Evolutionary conservation across 2,113 vertebrate genomes (phyloP).

Genomic region (Oryzias celebensis): DNA sequence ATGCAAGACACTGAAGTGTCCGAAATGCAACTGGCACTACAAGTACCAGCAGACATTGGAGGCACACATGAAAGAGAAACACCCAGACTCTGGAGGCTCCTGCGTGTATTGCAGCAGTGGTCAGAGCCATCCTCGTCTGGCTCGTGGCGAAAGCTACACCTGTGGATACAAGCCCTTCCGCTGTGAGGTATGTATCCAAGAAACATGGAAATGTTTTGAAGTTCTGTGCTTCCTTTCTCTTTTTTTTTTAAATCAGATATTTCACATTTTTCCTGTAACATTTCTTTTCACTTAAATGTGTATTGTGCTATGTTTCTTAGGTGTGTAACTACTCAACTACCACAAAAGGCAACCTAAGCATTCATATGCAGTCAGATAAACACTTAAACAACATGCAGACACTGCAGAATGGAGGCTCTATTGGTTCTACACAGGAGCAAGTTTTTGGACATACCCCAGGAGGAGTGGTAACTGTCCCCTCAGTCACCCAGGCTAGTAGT

Average conservation of each 20-base stretch:
- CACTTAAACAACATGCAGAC: slow-evolving; percentile 99
- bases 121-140: slow-evolving; percentile 95
- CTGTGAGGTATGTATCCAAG: slow-evolving; percentile 80
- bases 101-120: slow-evolving; percentile 94
- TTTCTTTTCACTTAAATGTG: slow-evolving; percentile 23
- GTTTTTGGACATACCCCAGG: slow-evolving; percentile 89
- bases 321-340: slow-evolving; percentile 99
- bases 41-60: slow-evolving; percentile 99
- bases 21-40: slow-evolving; percentile 99
- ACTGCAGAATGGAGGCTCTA: slow-evolving; percentile 91
- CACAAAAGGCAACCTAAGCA: slow-evolving; percentile 99
- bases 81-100: slow-evolving; percentile 93
- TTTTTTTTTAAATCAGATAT: background rate
- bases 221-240: background rate
- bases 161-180: slow-evolving; percentile 99
- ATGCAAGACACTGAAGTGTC: slow-evolving; percentile 99
- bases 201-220: background rate
- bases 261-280: background rate
- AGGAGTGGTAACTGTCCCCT: slow-evolving; percentile 81
- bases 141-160: slow-evolving; percentile 97
- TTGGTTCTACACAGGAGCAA: slow-evolving; percentile 81
- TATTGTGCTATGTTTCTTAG: slow-evolving; percentile 49
- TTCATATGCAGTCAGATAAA: slow-evolving; percentile 99
- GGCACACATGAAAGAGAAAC: slow-evolving; percentile 99
- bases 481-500: slow-evolving; percentile 79